phyloP scores from a whole-genome alignment of 2,888 invertebrate genomes.

The Volucella zonaria region DNA sequence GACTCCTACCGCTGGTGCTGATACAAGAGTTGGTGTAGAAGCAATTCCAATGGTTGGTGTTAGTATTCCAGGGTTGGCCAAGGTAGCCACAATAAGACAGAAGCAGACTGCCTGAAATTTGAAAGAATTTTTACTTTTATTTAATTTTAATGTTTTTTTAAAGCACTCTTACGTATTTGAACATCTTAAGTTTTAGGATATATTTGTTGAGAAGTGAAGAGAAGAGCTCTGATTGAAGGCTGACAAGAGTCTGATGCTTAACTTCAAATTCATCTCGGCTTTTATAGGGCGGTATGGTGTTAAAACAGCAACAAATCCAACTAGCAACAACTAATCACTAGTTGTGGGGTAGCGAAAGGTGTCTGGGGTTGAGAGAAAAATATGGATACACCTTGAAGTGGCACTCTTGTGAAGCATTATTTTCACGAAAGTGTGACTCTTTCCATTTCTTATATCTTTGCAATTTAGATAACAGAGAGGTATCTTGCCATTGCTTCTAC shows the following conservation, averaged over 20 bases:
- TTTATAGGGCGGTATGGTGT: constrained; percentile 16
- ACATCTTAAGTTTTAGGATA: constrained; percentile 43
- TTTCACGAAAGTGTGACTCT: too few relatives aligned
- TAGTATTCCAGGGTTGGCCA: constrained; percentile 55
- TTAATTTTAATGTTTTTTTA: neutral
- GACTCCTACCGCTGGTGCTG: constrained; percentile 24
- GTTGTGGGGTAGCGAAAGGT: too few relatives aligned
- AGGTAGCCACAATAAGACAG: constrained; percentile 49
- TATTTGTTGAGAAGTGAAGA: neutral
- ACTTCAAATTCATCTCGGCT: neutral
- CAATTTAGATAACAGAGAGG: too few relatives aligned
- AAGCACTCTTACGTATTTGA: constrained; percentile 54
- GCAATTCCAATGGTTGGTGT: constrained; percentile 40
- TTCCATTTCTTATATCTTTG: too few relatives aligned
- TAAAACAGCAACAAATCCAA: too few relatives aligned
- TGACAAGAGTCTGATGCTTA: constrained; percentile 42
- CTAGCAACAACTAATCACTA: too few relatives aligned
- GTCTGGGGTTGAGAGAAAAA: too few relatives aligned
- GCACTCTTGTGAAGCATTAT: too few relatives aligned
- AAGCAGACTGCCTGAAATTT: constrained; percentile 33
- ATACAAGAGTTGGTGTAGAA: constrained; percentile 28
- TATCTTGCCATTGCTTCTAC: too few relatives aligned
- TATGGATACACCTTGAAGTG: too few relatives aligned
- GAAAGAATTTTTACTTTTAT: neutral
- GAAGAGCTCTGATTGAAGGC: constrained; percentile 5